phyloP scores from a whole-genome alignment of 2,888 invertebrate species.

The Ariolimax columbianus region DNA sequence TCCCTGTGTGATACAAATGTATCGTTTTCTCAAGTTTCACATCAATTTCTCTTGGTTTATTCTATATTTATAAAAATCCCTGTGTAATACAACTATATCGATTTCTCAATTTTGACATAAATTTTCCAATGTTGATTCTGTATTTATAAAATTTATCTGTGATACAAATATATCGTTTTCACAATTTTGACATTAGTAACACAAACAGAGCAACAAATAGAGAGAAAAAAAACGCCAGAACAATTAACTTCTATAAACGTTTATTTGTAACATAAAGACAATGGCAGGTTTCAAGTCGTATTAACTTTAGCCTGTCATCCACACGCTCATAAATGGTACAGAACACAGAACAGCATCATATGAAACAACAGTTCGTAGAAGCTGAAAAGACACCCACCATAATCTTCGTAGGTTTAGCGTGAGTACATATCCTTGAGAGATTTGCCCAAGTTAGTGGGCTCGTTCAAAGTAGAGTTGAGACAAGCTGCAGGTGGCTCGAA shows the following conservation, averaged over 20 bases:
- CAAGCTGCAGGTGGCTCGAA: conserved; percentile 60
- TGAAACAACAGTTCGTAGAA: not conserved
- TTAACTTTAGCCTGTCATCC: not conserved
- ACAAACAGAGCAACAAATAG: too few relatives aligned
- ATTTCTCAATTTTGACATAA: too few relatives aligned
- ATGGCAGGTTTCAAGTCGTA: not conserved
- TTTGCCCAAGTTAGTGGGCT: not conserved
- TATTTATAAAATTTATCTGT: too few relatives aligned
- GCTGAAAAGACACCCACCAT: not conserved
- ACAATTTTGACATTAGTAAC: too few relatives aligned
- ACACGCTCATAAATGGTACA: not conserved
- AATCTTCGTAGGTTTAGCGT: not conserved
- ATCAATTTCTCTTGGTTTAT: too few relatives aligned
- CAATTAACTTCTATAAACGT: not conserved
- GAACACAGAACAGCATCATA: not conserved
- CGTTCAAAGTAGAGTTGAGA: conserved; percentile 48
- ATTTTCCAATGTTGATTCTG: too few relatives aligned
- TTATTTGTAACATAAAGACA: not conserved
- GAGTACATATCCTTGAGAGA: conserved; percentile 5
- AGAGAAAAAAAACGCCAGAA: not conserved
- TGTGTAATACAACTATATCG: too few relatives aligned
- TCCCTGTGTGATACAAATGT: too few relatives aligned
- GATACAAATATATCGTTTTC: too few relatives aligned
- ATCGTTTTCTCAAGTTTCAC: too few relatives aligned
- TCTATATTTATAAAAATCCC: too few relatives aligned